Evolutionary conservation across 2,113 vertebrate genomes (phyloP).

Genomic region (Mobula birostris): DNA sequence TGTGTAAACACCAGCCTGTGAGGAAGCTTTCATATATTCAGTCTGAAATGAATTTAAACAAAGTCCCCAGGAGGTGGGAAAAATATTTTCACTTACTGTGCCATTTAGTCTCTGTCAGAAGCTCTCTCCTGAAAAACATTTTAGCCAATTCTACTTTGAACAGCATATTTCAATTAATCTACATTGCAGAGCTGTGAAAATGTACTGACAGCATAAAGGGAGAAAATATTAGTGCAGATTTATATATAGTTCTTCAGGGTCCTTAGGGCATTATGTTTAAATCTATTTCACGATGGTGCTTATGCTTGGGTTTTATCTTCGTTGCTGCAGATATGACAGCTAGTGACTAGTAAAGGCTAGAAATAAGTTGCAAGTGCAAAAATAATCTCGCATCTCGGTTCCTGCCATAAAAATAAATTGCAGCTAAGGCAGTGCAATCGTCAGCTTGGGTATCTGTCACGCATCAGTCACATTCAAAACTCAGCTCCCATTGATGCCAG

Average conservation of each 20-base stretch:
- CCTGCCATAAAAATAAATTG: background rate
- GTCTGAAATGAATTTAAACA: background rate
- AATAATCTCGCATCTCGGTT: constrained; percentile 14
- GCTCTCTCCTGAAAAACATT: background rate
- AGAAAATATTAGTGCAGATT: background rate
- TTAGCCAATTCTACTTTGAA: background rate
- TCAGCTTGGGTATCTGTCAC: background rate
- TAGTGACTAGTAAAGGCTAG: background rate
- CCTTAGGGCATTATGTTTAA: constrained; percentile 7
- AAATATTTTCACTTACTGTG: background rate
- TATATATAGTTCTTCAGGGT: background rate
- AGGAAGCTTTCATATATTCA: background rate
- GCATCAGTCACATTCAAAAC: background rate
- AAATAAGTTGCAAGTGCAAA: constrained; percentile 17
- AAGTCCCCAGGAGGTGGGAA: background rate
- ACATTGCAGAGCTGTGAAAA: constrained; percentile 32
- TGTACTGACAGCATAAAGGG: constrained; percentile 12
- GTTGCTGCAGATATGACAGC: constrained; percentile 12
- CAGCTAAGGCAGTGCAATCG: constrained; percentile 1
- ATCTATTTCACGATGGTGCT: constrained; percentile 16
- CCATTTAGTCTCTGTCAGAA: constrained; percentile 26
- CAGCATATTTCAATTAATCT: constrained; percentile 22
- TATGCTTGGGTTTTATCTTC: background rate
- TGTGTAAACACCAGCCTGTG: background rate
- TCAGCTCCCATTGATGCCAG: background rate